Base-by-base conservation (phyloP, 2,888 invertebrate species). In the Cerceris rybyensis region DNA sequence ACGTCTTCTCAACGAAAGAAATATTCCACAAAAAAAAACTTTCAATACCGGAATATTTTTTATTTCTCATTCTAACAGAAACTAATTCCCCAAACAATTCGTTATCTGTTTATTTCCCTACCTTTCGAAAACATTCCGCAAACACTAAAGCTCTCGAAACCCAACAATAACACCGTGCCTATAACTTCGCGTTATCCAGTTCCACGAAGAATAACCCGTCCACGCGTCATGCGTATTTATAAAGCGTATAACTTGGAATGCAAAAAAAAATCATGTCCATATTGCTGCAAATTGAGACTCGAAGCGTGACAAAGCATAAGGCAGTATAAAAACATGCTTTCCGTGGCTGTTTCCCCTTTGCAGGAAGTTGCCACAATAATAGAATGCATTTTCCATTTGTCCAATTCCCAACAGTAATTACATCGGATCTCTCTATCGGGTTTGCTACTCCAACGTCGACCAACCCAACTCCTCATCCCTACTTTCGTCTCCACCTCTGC, bases 341-440 rank as follows among this genome's bases (percentile, higher is more conserved):
- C 6, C 49, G 46, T 17, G 39, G 55, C 57, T 58, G 58, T 52
- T 50, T 68, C 58, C 54, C 78, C 73, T 60, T 82, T 39, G 68
- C 72, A 76, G 78, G 58, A 75, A 69, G 72, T 73, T 74, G 71
- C 67, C 71, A 82, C 78, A 81, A 86, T 85, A 85, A 86, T 84
- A 86, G 83, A 85, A 86, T 82, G 84, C 80, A 80, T 87, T 87
- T 85, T 86, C 83, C 84, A 88, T 88, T 87, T 83, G 85, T 86
- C 78, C 88, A 84, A 88, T 88, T 87, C 82, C 88, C 87, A 83
- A 68, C 84, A 75, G 88, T 88, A 88, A 88, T 88, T 88, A 85
- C 88, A 82, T 83, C 72, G 81, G 78, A 69, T 73, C 77, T 80
- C 78, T 79, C 82, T 80, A 80, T 84, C 79, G 78, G 75, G 64